These are phyloP conservation scores for Schizopygopsis pylzovi DNA, from an alignment of 2,797 vertebrate genomes.

Conservation along the genomic window DNA sequence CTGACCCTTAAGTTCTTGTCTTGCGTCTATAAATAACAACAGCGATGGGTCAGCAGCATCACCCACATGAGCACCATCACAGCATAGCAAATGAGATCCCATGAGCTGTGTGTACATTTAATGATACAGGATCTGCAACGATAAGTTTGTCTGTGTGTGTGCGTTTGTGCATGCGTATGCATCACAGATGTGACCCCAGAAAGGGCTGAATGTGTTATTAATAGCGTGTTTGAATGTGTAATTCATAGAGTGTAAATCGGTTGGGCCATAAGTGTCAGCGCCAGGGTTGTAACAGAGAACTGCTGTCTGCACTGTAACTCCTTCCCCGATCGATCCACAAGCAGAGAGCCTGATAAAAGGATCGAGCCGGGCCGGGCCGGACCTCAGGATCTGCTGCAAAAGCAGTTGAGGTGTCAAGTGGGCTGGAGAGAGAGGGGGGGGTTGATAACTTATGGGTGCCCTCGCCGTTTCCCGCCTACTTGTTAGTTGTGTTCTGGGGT, in stretches of 20 bases:
- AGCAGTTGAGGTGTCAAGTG: constrained; percentile 58
- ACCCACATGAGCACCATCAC: constrained; percentile 57
- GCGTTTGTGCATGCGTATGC: constrained; percentile 23
- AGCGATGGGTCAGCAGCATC: constrained; percentile 67
- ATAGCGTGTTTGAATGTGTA: constrained; percentile 67
- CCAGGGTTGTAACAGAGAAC: constrained; percentile 58
- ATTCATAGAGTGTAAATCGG: constrained; percentile 68
- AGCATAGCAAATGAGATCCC: constrained; percentile 56
- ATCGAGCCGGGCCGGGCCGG: constrained; percentile 49
- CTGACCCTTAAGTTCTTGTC: constrained; percentile 69
- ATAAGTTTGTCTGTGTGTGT: constrained; percentile 40
- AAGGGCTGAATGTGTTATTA: constrained; percentile 56
- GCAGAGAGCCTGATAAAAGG: constrained; percentile 61
- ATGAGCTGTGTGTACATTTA: constrained; percentile 48
- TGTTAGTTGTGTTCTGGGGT: constrained; percentile 21
- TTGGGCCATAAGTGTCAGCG: constrained; percentile 67
- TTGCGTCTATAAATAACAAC: constrained; percentile 74
- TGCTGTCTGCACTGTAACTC: constrained; percentile 66
- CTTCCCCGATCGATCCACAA: constrained; percentile 59
- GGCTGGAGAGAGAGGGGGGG: not conserved
- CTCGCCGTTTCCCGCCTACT: not conserved
- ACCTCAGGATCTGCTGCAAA: constrained; percentile 61
- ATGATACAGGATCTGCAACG: constrained; percentile 2
- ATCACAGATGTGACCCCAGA: constrained; percentile 13
- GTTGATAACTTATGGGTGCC: constrained; percentile 13